Evolutionary conservation across 2,888 invertebrate species (phyloP).

Genomic region (Troides helena): DNA sequence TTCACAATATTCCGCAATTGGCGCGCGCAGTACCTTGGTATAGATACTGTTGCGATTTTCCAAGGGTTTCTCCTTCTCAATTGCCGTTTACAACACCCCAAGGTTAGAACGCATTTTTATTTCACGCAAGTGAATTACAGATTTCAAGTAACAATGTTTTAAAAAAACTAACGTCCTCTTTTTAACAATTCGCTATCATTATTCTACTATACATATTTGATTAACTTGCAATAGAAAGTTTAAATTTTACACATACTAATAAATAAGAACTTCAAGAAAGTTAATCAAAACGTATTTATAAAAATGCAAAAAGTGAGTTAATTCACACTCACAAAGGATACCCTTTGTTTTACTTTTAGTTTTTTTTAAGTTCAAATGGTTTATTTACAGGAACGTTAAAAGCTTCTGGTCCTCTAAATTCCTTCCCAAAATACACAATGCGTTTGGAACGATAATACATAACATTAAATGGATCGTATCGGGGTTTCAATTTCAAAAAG

Average conservation of each 20-base stretch:
- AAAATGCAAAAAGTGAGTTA: background rate
- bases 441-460: slow-evolving; percentile 22
- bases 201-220: background rate
- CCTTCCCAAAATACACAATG: slow-evolving; percentile 6
- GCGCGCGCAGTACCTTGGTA: no score
- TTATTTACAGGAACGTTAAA: slow-evolving; percentile 6
- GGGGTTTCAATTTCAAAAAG: slow-evolving; percentile 23
- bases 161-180: no score
- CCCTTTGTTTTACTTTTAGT: background rate
- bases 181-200: no score
- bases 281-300: background rate
- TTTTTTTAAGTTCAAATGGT: slow-evolving; percentile 15
- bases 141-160: no score
- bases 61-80: no score
- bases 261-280: background rate
- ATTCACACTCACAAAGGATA: background rate
- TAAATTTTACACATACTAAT: background rate
- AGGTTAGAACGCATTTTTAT: no score
- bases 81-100: no score
- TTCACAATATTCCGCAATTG: no score
- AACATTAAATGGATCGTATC: slow-evolving; percentile 23
- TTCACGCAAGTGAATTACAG: no score
- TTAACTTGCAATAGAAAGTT: background rate
- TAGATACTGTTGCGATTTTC: no score
- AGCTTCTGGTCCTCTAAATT: slow-evolving; percentile 10